Base-by-base conservation (phyloP, 2,113 vertebrate genomes). In the Atherinomorus stipes region DNA sequence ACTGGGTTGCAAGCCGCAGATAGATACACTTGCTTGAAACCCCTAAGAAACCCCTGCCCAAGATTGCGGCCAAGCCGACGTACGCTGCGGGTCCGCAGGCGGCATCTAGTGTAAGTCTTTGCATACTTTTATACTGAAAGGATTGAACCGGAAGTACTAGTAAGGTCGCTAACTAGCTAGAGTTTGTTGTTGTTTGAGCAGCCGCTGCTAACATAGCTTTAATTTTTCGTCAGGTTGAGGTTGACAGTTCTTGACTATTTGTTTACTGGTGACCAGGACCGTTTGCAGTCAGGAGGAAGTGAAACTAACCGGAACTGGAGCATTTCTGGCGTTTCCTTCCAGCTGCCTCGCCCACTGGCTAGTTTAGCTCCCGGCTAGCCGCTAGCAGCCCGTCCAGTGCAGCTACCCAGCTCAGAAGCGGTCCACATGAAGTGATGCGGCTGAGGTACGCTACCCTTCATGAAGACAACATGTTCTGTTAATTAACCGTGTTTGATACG, bases 101-200 rank as follows among this genome's bases (percentile, higher is more conserved):
- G n/a, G n/a, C n/a, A n/a, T n/a, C n/a, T n/a, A n/a, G n/a, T n/a
- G n/a, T n/a, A n/a, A n/a, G n/a, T n/a, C n/a, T n/a, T n/a, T n/a
- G n/a, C n/a, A n/a, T n/a, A n/a, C 38, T 56, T 76, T 82, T 22
- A 79, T 44, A 73, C 51, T 79, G 75, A 82, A 76, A 82, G 15
- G 15, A n/a, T 40, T 28, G 7, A 57, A 56, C 74, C 83, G 83
- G 88, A 89, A 42, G 62, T 80, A 11, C 7, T 16, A 3, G 4
- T 50, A 12, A 44, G 16, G 25, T 28, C 38, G 67, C 56, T 53
- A 57, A 25, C 13, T 34, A 38, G 53, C 25, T 45, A 28, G 34
- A 59, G 21, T 38, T 23, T 19, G 42, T 59, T 40, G 23, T 68
- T 64, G 16, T 57, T 57, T 45, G 18, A 61, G 18, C 51, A 54